Conservation (phyloP, 2,113 vertebrate species). For the Zapornia atra region DNA sequence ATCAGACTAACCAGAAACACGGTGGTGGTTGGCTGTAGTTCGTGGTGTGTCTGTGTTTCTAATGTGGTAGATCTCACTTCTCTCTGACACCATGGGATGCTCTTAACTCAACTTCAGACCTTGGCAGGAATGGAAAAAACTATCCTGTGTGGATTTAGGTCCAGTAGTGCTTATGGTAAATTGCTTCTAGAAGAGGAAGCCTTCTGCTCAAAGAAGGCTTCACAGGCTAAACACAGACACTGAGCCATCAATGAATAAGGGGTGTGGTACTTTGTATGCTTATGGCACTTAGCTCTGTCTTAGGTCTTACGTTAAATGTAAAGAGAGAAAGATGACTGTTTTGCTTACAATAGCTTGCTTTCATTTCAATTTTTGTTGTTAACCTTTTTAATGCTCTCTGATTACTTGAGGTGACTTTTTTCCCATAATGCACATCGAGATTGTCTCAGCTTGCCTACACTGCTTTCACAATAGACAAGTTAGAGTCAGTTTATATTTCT, state of each 20-base stretch:
- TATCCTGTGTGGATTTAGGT: background rate
- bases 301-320: background rate
- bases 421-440: background rate
- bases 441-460: background rate
- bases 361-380: background rate
- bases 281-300: background rate
- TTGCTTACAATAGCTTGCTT: background rate
- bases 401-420: background rate
- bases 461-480: background rate
- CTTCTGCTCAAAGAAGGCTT: background rate
- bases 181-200: background rate
- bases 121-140: background rate
- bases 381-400: background rate
- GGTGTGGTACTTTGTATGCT: background rate
- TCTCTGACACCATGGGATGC: background rate
- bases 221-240: background rate
- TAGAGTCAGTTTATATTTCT: background rate
- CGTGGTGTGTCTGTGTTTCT: background rate
- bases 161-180: background rate
- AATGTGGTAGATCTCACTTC: background rate
- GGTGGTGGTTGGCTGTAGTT: background rate
- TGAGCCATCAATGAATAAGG: background rate
- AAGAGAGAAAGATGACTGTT: background rate
- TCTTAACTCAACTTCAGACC: background rate
- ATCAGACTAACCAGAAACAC: background rate